Percentiles rank a stretch among this genome's conserved stretches.
phyloP scores from a whole-genome alignment of 2,888 invertebrate species.

The Osedax frankpressi region DNA sequence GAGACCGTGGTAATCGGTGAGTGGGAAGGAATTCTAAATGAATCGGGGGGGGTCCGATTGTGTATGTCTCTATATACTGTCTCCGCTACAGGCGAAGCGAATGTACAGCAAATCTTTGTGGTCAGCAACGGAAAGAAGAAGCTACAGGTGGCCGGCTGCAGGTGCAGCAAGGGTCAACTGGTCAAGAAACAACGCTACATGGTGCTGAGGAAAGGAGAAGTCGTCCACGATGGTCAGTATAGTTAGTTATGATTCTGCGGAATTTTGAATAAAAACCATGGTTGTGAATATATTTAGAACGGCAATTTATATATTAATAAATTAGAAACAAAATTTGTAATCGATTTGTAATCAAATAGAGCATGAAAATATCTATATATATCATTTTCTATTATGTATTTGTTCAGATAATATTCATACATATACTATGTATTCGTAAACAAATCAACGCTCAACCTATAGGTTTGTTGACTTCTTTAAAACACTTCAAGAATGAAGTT shows the following conservation, averaged over 20 bases:
- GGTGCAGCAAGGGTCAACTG: constrained; percentile 65
- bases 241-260: not conserved
- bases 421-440: not conserved
- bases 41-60: too few relatives aligned
- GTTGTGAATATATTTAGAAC: too few relatives aligned
- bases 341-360: too few relatives aligned
- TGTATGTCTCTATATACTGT: too few relatives aligned
- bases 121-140: constrained; percentile 57
- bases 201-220: constrained; percentile 57
- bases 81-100: constrained; percentile 75
- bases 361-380: not conserved
- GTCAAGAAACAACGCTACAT: constrained; percentile 58
- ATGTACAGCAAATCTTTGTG: constrained; percentile 67
- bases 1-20: constrained; percentile 66
- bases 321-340: too few relatives aligned
- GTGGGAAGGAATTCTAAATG: too few relatives aligned
- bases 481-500: constrained; percentile 77
- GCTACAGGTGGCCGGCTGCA: constrained; percentile 74
- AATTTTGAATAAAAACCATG: not conserved
- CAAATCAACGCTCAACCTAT: constrained; percentile 2
- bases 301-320: too few relatives aligned
- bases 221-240: constrained; percentile 56
- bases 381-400: not conserved
- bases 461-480: constrained; percentile 66
- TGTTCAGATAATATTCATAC: not conserved